These are phyloP conservation scores for Pinna nobilis DNA, from an alignment of 1,140 invertebrate species.

Conservation along the genomic window DNA sequence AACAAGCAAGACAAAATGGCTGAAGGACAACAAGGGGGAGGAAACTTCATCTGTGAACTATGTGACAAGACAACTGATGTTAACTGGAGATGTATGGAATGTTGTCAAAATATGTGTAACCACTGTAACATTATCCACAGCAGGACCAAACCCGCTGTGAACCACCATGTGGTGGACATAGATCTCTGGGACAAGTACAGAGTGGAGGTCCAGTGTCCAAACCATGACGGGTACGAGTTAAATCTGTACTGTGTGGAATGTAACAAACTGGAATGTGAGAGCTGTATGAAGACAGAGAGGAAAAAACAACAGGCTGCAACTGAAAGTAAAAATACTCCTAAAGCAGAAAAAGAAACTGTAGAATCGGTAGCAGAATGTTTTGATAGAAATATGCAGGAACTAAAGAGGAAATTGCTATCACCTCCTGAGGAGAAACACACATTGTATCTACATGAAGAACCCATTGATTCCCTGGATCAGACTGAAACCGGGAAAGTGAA, in stretches of 20 bases:
- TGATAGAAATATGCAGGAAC: neutral
- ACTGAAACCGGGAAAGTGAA: no score
- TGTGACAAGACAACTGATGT: constrained; percentile 2
- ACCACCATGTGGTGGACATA: neutral
- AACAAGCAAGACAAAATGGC: no score
- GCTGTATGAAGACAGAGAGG: neutral
- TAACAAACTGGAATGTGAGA: neutral
- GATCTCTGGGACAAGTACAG: constrained; percentile 1
- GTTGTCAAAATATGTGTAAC: constrained; percentile 8
- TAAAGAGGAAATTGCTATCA: neutral
- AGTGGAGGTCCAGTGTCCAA: neutral
- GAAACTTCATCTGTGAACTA: constrained; percentile 8
- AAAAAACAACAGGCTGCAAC: neutral
- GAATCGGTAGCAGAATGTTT: no score
- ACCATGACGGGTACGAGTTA: neutral
- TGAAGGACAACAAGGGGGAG: neutral
- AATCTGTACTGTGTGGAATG: neutral
- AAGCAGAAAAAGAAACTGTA: neutral
- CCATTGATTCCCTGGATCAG: no score
- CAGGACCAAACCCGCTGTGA: neutral
- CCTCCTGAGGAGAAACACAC: neutral
- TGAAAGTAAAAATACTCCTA: neutral
- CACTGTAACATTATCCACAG: neutral
- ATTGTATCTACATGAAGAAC: neutral
- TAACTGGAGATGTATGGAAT: constrained; percentile 4